Percentiles rank a stretch among this genome's conserved stretches.
Evolutionary conservation across 2,113 vertebrate genomes (phyloP).

Genomic region (Oreochromis tanganicae): DNA sequence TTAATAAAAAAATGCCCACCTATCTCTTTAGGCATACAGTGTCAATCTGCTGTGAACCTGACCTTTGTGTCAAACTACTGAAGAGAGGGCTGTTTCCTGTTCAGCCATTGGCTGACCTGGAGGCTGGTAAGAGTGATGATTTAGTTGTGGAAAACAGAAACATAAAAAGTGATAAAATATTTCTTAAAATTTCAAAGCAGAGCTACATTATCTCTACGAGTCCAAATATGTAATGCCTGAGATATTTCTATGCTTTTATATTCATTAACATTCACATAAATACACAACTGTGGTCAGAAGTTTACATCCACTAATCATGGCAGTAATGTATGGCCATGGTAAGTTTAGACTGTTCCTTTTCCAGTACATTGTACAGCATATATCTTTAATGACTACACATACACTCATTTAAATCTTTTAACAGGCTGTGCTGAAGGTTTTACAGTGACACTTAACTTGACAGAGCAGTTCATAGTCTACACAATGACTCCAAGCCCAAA

Average conservation of each 20-base stretch:
- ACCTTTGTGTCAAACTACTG: neutral
- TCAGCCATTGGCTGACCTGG: neutral
- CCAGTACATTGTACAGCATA: too few relatives aligned
- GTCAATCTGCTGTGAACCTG: neutral
- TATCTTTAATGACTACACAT: too few relatives aligned
- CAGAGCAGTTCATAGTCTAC: too few relatives aligned
- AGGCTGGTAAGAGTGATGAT: neutral
- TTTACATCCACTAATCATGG: neutral
- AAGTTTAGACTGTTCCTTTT: neutral
- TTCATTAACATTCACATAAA: neutral
- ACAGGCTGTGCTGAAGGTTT: too few relatives aligned
- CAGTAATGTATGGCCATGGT: too few relatives aligned
- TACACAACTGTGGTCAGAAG: neutral
- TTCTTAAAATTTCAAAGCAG: neutral
- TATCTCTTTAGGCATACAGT: too few relatives aligned
- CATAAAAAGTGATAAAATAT: neutral
- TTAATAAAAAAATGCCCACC: too few relatives aligned
- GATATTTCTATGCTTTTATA: neutral
- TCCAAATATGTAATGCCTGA: neutral
- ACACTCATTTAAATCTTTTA: too few relatives aligned
- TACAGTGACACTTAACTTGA: too few relatives aligned
- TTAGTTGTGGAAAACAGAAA: neutral
- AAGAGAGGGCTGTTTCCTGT: neutral
- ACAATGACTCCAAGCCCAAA: too few relatives aligned
- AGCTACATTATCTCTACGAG: neutral